These are phyloP conservation scores for Brachymystax lenok DNA, from an alignment of 2,797 vertebrate genomes.

Conservation along the genomic window DNA sequence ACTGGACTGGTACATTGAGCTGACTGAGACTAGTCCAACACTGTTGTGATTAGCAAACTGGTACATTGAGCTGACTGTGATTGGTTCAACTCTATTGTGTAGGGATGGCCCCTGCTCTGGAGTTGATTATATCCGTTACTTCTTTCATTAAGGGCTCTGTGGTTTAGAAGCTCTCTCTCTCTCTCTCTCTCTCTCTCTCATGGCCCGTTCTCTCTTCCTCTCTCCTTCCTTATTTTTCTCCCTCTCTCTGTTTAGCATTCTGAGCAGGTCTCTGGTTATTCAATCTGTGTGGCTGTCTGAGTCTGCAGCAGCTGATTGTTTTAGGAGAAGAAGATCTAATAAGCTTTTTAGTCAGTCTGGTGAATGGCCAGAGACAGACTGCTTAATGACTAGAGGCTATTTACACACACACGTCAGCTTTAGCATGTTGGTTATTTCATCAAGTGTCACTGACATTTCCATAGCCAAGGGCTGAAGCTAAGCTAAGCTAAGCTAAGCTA, in stretches of 20 bases:
- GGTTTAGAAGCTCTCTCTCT: too few species aligned
- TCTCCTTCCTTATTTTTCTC: too few species aligned
- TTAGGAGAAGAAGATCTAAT: conserved; percentile 39
- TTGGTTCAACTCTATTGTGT: too few species aligned
- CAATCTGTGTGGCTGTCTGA: background rate
- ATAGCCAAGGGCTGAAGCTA: conserved; percentile 17
- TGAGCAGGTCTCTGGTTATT: conserved; percentile 1
- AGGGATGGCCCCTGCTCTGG: too few species aligned
- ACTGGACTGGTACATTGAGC: too few species aligned
- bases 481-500: conserved; percentile 28
- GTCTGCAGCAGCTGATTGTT: conserved; percentile 28
- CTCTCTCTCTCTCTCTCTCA: too few species aligned
- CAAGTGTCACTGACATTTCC: conserved; percentile 46
- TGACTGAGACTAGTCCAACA: too few species aligned
- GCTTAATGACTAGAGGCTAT: conserved; percentile 50
- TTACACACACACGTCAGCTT: conserved; percentile 55
- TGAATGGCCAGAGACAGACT: conserved; percentile 44
- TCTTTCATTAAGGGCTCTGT: too few species aligned
- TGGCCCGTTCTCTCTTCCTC: too few species aligned
- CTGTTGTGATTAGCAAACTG: too few species aligned
- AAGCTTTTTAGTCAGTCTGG: conserved; percentile 45
- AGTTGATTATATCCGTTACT: too few species aligned
- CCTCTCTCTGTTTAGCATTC: conserved; percentile 8
- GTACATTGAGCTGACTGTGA: too few species aligned
- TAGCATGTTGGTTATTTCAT: conserved; percentile 55